Evolutionary conservation across 2,888 invertebrate species (phyloP), one percentile per base, ranked within the genome.

Genomic region (Drosophila nigricruria): DNA sequence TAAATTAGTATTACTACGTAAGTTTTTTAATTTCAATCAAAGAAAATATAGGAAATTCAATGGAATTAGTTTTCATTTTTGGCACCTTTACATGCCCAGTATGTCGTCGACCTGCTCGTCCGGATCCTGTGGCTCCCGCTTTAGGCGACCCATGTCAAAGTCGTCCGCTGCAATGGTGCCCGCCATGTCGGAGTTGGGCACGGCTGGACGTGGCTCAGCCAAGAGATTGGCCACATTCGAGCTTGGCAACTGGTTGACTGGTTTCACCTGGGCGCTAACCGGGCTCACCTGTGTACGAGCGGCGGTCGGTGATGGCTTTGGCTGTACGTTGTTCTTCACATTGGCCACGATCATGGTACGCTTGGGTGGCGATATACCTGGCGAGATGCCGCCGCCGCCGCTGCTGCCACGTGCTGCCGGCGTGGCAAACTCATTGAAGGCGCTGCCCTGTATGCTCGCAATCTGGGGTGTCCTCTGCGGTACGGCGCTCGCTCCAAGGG

Each of bases 151-250:
- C 38, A 79, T 67, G n/a, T 78, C 67, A 12, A 83, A 90, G 36
- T 83, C 73, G 54, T 90, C 90, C 18, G 85, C 77, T 1, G 80
- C 81, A 54, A 90, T 90, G 16, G 73, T 74, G 58, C 79, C 91
- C 1, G 88, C 81, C 14, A 70, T 88, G 40, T 81, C 16, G 23
- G 10, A 10, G 34, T 40, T 45, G 40, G 42, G 12, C 34, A 49
- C 20, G 14, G 42, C 5, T 18, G 23, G 10, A 45, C 30, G 59
- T 6, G 45, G 14, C 9, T 70, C 70, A 18, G 20, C 34, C 8
- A 78, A 16, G 0, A 81, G 70, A 70, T 78, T 72, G 25, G 68
- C 78, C 53, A 80, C 65, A 18, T 61, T 77, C 4, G 42, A 12
- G 16, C 12, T 14, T 1, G 53, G 8, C 18, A 30, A 1, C 12